Evolutionary conservation across 2,113 vertebrate genomes (phyloP).

Genomic region (Erythrolamprus reginae): DNA sequence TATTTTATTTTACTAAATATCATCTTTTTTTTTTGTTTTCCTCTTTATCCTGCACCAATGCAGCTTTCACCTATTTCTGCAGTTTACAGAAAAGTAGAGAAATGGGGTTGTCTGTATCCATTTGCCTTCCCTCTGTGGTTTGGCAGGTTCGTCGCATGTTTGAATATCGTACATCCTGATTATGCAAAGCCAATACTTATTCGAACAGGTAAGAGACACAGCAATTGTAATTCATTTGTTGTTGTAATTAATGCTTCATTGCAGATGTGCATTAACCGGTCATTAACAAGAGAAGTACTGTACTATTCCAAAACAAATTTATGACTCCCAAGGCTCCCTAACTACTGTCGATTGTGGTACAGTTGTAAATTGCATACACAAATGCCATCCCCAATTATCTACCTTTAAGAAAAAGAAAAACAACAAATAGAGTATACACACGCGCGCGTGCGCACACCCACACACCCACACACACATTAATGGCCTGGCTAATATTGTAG

Average conservation of each 20-base stretch:
- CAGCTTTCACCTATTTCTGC: neutral
- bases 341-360: neutral
- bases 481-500: neutral
- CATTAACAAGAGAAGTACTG: neutral
- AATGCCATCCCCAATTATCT: neutral
- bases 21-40: neutral
- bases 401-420: neutral
- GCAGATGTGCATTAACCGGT: neutral
- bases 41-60: neutral
- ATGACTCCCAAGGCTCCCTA: neutral
- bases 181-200: constrained; percentile 6
- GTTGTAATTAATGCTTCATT: neutral
- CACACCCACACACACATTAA: neutral
- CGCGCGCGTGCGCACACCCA: too few relatives aligned
- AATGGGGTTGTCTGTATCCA: neutral
- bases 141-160: constrained; percentile 5
- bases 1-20: neutral
- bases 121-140: constrained; percentile 7
- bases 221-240: neutral
- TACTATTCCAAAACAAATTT: neutral
- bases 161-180: neutral
- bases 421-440: neutral
- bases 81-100: neutral
- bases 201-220: constrained; percentile 1
- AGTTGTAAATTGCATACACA: neutral